These are phyloP conservation scores for Linepithema humile DNA, from an alignment of 1,140 invertebrate species.

Conservation along the genomic window DNA sequence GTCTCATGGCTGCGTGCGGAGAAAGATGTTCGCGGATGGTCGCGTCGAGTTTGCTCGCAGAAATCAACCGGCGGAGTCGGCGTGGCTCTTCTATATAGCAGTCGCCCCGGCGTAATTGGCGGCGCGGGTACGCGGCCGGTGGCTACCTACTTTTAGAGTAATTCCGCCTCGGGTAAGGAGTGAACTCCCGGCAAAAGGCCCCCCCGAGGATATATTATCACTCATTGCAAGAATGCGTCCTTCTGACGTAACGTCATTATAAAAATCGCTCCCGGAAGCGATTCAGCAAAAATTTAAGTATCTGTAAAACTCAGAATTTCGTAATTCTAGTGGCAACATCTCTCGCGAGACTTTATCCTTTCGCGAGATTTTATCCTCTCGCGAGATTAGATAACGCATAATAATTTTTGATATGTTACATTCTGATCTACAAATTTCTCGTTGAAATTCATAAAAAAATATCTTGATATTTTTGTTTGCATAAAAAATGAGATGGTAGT, in stretches of 20 bases:
- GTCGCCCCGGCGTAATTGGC: slow-evolving; percentile 72
- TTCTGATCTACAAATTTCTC: not conserved
- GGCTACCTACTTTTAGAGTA: slow-evolving; percentile 76
- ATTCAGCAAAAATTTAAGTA: not conserved
- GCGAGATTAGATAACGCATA: not conserved
- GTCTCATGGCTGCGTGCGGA: not conserved
- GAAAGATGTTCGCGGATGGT: slow-evolving; percentile 64
- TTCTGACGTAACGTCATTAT: slow-evolving; percentile 36
- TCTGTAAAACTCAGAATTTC: not conserved
- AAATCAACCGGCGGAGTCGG: slow-evolving; percentile 71
- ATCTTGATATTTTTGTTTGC: not conserved
- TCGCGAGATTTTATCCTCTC: no score
- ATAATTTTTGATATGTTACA: not conserved
- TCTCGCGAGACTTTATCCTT: not conserved
- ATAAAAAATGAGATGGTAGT: not conserved
- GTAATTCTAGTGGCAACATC: not conserved
- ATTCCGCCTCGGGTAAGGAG: slow-evolving; percentile 74
- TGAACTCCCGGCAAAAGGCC: slow-evolving; percentile 31
- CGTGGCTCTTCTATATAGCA: slow-evolving; percentile 77
- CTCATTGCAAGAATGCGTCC: slow-evolving; percentile 55
- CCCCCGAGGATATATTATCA: slow-evolving; percentile 68
- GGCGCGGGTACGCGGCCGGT: slow-evolving; percentile 58
- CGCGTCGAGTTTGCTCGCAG: slow-evolving; percentile 69
- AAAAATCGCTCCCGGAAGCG: slow-evolving; percentile 26
- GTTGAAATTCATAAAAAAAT: not conserved